Evolutionary conservation across 1,140 invertebrate genomes (phyloP), one percentile per base, ranked within the genome.

Genomic region (Drosophila rhopaloa): DNA sequence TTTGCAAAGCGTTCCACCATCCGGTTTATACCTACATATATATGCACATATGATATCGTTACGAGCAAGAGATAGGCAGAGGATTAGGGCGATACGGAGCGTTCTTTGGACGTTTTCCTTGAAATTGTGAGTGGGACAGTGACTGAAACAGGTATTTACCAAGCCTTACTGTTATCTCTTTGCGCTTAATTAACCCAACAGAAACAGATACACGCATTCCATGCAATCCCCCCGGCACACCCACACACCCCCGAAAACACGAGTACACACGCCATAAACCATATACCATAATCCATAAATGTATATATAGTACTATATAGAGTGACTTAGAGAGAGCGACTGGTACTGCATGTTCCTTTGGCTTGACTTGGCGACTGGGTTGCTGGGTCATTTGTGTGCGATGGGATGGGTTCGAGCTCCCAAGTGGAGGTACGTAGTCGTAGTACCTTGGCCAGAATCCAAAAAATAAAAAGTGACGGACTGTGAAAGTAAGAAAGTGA

Each of bases 111-210:
- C 44, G 43, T 35, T 62, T 43, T 9, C 32, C 16, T 59, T 44
- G 43, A 40, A 19, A 13, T 44, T 65, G 41, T 9, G 43, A 41
- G 41, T 40, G 29, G 50, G 53, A 57, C 65, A 37, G 66, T 58
- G 66, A 71, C 67, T 57, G 68, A 41, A 50, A 32, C 65, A 72
- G 68, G 68, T 72, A 72, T 72, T 72, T 72, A 72, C 68, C 44
- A 72, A 71, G 68, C 53, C 66, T 58, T 72, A 71, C 41, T 57
- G 35, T 70, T 71, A 71, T 72, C 65, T 72, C 53, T 58, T 50
- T 72, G 66, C 68, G 68, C 68, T 72, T 72, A 50, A 72, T 66
- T 72, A 72, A 71, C 66, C 68, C 54, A 71, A 66, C 40, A 68
- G 32, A 68, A 40, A 48, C 65, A 43, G 29, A 71, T 58, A 35